A percentile compares a stretch with the other conserved stretches of the same genome.
Conservation (phyloP, 2,113 vertebrate genomes). For the Litocranius walleri region DNA sequence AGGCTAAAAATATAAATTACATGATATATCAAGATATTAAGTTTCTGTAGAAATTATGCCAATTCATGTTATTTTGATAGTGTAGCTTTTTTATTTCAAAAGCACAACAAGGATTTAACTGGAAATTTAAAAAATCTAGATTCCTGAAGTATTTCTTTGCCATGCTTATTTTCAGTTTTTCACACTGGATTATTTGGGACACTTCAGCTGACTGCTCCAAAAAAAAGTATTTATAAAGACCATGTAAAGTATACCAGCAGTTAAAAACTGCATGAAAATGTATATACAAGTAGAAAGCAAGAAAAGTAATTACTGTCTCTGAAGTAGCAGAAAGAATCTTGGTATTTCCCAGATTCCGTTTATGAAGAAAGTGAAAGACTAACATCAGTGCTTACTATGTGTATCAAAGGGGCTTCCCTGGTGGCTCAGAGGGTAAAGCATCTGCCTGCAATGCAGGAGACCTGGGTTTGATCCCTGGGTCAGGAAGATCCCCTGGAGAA, state of each 20-base stretch:
- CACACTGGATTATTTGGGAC: neutral
- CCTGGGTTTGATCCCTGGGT: too few relatives aligned
- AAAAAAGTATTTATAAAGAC: neutral
- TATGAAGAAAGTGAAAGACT: neutral
- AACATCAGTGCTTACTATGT: neutral
- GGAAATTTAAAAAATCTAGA: neutral
- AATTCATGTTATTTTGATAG: slow-evolving; percentile 8
- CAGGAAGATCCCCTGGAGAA: too few relatives aligned
- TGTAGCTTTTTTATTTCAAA: slow-evolving; percentile 5
- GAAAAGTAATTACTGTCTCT: neutral
- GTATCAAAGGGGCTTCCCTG: neutral
- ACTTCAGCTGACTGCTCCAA: neutral
- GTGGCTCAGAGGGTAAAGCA: too few relatives aligned
- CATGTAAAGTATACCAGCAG: neutral
- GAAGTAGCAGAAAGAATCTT: neutral
- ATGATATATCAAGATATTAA: slow-evolving; percentile 34
- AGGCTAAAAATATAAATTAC: slow-evolving; percentile 67
- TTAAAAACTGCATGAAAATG: slow-evolving; percentile 11
- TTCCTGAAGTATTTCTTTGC: slow-evolving; percentile 15
- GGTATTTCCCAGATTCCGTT: neutral
- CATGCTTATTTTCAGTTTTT: neutral
- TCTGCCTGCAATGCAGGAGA: too few relatives aligned
- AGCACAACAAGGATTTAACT: neutral
- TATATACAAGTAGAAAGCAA: neutral
- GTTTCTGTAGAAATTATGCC: slow-evolving; percentile 49